Conservation (phyloP, 2,113 vertebrate species). For the Sylvilagus bachmani region DNA sequence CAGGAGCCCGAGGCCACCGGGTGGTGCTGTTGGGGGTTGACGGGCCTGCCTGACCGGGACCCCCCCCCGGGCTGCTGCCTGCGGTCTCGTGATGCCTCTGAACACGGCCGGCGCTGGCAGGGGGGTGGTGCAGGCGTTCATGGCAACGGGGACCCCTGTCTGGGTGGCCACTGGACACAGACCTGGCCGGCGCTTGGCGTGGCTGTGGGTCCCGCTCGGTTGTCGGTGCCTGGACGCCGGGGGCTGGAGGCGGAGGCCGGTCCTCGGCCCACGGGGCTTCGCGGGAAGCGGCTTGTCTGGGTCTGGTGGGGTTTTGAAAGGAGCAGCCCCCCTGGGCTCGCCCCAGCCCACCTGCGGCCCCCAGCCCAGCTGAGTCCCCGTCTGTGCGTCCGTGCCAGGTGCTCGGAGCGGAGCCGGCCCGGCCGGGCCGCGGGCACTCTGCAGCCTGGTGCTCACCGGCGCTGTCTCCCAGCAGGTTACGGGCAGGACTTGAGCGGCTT, state of each 20-base stretch:
- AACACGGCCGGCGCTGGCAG: too few relatives aligned
- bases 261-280: neutral
- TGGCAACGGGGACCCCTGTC: neutral
- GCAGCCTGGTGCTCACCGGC: conserved; percentile 52
- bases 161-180: too few relatives aligned
- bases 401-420: neutral
- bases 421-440: too few relatives aligned
- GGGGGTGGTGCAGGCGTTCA: too few relatives aligned
- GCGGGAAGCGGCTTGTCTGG: neutral
- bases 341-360: neutral
- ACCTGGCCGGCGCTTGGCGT: too few relatives aligned
- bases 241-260: too few relatives aligned
- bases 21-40: too few relatives aligned
- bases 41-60: too few relatives aligned
- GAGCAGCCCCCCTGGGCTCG: neutral
- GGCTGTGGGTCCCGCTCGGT: too few relatives aligned
- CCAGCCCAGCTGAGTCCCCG: neutral
- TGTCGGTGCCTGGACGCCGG: too few relatives aligned
- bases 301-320: neutral
- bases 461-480: conserved; percentile 91
- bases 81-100: too few relatives aligned
- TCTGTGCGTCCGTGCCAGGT: neutral
- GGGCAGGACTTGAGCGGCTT: conserved; percentile 99
- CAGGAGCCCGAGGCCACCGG: neutral
- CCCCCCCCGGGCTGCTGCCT: accelerated